Evolutionary conservation across 2,797 vertebrate genomes (phyloP).

Genomic region (Salmo trutta): DNA sequence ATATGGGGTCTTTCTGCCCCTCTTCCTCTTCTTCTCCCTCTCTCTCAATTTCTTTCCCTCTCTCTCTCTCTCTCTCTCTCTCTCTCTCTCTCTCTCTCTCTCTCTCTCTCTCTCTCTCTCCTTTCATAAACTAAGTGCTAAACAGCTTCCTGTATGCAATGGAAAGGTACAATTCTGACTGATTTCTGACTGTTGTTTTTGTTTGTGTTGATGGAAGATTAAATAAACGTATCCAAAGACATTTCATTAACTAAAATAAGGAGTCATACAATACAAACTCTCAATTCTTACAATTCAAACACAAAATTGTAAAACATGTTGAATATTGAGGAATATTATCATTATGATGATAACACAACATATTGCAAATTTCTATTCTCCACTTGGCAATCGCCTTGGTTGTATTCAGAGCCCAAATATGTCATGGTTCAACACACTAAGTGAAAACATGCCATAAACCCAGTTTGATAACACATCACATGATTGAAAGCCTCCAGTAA

Average conservation of each 20-base stretch:
- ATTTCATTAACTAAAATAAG: too few relatives aligned
- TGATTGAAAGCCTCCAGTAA: constrained; percentile 64
- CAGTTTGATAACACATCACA: constrained; percentile 58
- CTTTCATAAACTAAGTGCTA: too few relatives aligned
- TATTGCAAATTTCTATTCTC: neutral
- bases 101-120: neutral
- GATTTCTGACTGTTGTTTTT: neutral
- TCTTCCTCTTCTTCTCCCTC: neutral
- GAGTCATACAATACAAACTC: too few relatives aligned
- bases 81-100: neutral
- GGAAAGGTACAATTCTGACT: neutral
- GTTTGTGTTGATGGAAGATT: too few relatives aligned
- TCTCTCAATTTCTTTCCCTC: neutral
- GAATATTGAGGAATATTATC: neutral
- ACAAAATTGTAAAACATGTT: neutral
- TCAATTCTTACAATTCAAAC: neutral
- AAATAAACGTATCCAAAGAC: too few relatives aligned
- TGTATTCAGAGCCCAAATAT: neutral
- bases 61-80: neutral
- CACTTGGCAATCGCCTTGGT: neutral
- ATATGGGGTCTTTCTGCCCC: neutral
- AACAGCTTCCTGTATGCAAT: neutral
- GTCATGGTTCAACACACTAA: constrained; percentile 12
- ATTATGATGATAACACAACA: neutral
- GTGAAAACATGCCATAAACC: constrained; percentile 38